Conservation (phyloP, 2,888 invertebrate species). For the Hirtodrosophila cameraria region DNA sequence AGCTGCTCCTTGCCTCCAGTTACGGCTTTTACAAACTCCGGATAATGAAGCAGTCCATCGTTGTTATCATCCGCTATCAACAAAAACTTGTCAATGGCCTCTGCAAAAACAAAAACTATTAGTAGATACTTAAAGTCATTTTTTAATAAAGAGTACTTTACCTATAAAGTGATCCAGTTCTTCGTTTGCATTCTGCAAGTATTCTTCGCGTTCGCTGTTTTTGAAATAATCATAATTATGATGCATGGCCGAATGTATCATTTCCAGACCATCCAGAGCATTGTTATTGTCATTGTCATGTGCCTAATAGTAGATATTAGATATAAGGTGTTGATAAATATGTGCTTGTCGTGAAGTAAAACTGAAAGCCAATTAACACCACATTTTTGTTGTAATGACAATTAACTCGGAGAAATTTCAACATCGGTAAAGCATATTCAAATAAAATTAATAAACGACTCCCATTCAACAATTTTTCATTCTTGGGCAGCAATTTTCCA, state of each 20-base stretch:
- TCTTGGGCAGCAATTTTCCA: no score
- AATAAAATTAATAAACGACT: no score
- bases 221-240: constrained; percentile 86
- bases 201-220: constrained; percentile 76
- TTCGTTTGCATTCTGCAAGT: constrained; percentile 77
- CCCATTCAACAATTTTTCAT: no score
- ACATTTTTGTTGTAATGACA: no score
- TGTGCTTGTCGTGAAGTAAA: no score
- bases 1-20: constrained; percentile 62
- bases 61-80: constrained; percentile 92
- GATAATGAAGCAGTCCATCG: constrained; percentile 94
- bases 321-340: no score
- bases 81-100: constrained; percentile 93
- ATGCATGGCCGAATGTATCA: constrained; percentile 87
- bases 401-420: no score
- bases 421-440: no score
- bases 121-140: not conserved
- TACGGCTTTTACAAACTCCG: constrained; percentile 88
- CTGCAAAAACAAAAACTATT: constrained; percentile 84
- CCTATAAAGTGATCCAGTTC: constrained; percentile 83
- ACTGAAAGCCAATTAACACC: no score
- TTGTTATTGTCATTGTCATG: constrained; percentile 96
- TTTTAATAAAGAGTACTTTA: constrained; percentile 40
- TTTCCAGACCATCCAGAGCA: constrained; percentile 94
- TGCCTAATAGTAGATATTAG: no score